Evolutionary conservation across 2,113 vertebrate genomes (phyloP).

Genomic region (Platanista minor): DNA sequence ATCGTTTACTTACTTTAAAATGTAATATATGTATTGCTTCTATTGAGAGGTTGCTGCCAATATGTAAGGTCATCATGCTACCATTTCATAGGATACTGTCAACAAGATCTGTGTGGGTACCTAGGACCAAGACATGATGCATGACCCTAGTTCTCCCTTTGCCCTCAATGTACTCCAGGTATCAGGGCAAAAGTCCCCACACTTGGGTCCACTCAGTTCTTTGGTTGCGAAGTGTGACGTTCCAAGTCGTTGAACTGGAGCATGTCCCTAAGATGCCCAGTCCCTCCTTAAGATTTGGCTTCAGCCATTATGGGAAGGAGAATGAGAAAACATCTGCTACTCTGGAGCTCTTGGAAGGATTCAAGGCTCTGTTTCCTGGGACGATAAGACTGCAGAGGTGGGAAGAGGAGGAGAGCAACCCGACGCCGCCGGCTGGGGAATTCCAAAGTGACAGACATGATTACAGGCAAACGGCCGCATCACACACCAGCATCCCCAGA

Average conservation of each 20-base stretch:
- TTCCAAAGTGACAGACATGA: neutral
- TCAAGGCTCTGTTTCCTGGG: neutral
- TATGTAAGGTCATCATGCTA: accelerated
- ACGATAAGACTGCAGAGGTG: neutral
- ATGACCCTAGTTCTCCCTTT: neutral
- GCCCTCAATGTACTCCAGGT: accelerated
- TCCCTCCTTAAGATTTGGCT: neutral
- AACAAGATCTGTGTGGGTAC: neutral
- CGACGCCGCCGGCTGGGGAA: accelerated
- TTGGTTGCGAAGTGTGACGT: neutral
- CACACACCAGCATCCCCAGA: neutral
- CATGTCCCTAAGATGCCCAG: neutral
- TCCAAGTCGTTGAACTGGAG: neutral
- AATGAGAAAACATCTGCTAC: neutral
- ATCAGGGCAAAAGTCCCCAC: neutral
- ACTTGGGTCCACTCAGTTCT: neutral
- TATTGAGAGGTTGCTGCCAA: neutral
- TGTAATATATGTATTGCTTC: neutral
- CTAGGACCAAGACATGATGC: neutral
- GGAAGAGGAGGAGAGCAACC: neutral
- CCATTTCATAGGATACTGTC: neutral
- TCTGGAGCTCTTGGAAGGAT: neutral
- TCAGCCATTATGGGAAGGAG: neutral
- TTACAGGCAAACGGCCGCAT: neutral
- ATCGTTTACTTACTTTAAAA: neutral